Percentiles rank a stretch among this genome's conserved stretches.
Conservation (phyloP, 2,113 vertebrate genomes). For the Myxocyprinus asiaticus region DNA sequence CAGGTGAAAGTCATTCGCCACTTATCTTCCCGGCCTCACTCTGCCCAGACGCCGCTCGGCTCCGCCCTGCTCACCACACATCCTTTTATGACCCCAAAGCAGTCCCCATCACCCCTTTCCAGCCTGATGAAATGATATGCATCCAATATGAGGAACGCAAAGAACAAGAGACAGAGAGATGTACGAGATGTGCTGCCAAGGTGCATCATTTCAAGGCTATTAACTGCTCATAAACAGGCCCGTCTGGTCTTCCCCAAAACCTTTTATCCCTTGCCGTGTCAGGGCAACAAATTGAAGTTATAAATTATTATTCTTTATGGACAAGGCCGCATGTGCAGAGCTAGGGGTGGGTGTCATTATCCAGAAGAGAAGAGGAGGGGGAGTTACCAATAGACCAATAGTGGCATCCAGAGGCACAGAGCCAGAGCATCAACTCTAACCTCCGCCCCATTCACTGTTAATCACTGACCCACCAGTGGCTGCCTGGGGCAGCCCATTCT, state of each 20-base stretch:
- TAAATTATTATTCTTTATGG: conserved; percentile 61
- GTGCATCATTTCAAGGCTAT: conserved; percentile 63
- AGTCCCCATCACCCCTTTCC: background rate
- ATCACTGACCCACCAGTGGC: conserved; percentile 32
- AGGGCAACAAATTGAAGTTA: conserved; percentile 57
- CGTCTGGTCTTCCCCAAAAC: conserved; percentile 51
- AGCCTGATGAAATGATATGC: conserved; percentile 42
- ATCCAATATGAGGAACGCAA: conserved; percentile 15
- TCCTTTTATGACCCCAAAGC: conserved; percentile 35
- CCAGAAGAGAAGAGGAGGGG: conserved; percentile 8
- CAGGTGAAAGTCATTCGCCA: too few species aligned
- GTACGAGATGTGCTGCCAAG: conserved; percentile 60
- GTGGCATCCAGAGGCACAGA: conserved; percentile 19
- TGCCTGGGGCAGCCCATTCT: conserved; percentile 20
- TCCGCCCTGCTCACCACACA: background rate
- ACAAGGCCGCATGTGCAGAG: conserved; percentile 63
- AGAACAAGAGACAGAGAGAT: conserved; percentile 39
- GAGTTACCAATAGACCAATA: conserved; percentile 14
- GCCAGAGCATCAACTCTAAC: conserved; percentile 44
- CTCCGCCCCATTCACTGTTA: conserved; percentile 45
- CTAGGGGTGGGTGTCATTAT: conserved; percentile 54
- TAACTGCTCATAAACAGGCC: conserved; percentile 64
- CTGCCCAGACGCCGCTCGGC: too few species aligned
- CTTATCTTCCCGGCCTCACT: too few species aligned
- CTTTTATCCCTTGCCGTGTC: conserved; percentile 54